Evolutionary conservation across 92 coral and sea anemone species (phyloP).

Genomic region (Epizoanthus scotinus): DNA sequence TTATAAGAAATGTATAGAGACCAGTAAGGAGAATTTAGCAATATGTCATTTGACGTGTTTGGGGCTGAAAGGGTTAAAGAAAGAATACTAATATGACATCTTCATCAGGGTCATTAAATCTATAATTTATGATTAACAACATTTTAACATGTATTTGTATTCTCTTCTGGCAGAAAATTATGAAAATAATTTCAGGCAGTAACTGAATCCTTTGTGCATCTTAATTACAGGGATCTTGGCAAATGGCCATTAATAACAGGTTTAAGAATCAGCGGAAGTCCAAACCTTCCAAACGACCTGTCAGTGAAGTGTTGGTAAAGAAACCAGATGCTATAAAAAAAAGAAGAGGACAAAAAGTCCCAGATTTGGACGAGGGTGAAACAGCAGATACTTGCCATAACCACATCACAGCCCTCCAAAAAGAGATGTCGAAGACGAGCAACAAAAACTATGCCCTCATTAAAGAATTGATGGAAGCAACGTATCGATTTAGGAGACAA

Average conservation of each 20-base stretch:
- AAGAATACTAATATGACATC: too few species aligned
- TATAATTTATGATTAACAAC: too few species aligned
- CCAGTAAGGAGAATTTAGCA: too few species aligned
- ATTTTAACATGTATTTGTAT: too few species aligned
- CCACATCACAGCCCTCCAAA: conserved; percentile 35
- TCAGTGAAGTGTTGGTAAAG: neutral
- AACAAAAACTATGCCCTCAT: conserved; percentile 28
- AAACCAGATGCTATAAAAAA: neutral
- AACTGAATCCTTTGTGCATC: neutral
- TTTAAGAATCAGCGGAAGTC: conserved; percentile 8
- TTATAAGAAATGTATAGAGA: too few species aligned
- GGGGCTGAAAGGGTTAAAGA: too few species aligned
- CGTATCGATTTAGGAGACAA: conserved; percentile 32
- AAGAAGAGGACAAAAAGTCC: conserved; percentile 2
- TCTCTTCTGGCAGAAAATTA: too few species aligned
- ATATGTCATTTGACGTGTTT: too few species aligned
- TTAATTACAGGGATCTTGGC: conserved; percentile 25
- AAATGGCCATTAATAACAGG: conserved; percentile 20
- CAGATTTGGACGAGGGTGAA: conserved; percentile 41
- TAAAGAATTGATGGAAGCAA: conserved; percentile 35
- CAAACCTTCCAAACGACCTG: neutral
- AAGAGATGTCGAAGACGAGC: conserved; percentile 43
- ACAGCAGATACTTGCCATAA: conserved; percentile 41
- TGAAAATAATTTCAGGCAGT: too few species aligned
- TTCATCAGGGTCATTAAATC: too few species aligned